Conservation (phyloP, 2,113 vertebrate genomes). For the Gymnarchus niloticus region DNA sequence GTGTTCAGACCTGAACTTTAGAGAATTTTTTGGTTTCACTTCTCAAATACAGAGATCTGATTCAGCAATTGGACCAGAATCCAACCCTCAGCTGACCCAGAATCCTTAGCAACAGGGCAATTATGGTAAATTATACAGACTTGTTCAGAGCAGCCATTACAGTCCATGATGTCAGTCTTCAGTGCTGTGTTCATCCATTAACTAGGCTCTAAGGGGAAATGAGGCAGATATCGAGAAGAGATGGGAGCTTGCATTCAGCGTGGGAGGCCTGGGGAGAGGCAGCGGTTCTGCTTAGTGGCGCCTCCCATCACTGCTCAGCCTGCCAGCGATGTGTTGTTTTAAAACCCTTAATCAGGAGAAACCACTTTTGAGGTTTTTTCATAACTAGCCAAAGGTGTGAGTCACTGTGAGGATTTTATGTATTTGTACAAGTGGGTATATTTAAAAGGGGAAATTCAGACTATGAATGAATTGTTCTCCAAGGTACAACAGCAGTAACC, state of each 20-base stretch:
- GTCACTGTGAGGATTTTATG: not conserved
- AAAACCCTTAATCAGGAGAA: not conserved
- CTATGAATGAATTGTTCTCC: not conserved
- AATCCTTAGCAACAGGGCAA: not conserved
- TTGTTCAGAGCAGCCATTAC: not conserved
- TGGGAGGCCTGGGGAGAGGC: not conserved
- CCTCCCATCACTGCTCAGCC: not conserved
- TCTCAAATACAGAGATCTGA: not conserved
- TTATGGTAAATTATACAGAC: constrained; percentile 14
- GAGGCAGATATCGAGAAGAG: not conserved
- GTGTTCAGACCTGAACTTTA: too few species aligned
- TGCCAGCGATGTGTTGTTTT: not conserved
- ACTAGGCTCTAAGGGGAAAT: not conserved
- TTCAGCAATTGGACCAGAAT: not conserved
- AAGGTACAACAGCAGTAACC: not conserved
- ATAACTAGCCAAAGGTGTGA: not conserved
- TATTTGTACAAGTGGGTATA: not conserved
- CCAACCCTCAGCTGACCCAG: not conserved
- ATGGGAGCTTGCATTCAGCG: not conserved
- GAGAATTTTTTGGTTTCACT: too few species aligned
- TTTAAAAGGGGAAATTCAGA: not conserved
- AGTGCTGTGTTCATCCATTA: constrained; percentile 1
- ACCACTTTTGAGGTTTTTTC: too few species aligned
- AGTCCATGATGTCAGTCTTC: not conserved
- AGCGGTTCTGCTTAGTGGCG: not conserved